Conservation (phyloP, 2,888 invertebrate genomes). For the Drosophila sordidapex region DNA sequence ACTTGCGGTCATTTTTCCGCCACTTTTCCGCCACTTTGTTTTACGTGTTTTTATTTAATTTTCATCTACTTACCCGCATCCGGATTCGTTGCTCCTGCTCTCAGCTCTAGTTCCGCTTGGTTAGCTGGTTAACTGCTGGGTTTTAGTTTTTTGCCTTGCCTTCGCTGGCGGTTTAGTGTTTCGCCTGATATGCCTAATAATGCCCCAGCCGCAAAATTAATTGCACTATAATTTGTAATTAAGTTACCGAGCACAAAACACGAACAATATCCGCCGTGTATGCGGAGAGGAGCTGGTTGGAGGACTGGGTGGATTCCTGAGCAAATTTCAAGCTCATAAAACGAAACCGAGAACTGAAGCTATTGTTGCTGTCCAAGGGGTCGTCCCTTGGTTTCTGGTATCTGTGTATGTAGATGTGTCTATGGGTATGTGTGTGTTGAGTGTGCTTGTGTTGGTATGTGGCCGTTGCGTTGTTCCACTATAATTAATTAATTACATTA, state of each 20-base stretch:
- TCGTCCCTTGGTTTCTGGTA: slow-evolving; percentile 21
- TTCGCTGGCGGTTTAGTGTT: slow-evolving; percentile 61
- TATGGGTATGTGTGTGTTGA: slow-evolving; percentile 8
- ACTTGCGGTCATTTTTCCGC: slow-evolving; percentile 50
- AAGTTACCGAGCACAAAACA: slow-evolving; percentile 73
- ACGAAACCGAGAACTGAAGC: slow-evolving; percentile 37
- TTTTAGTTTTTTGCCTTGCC: slow-evolving; percentile 27
- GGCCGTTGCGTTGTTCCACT: slow-evolving; percentile 66
- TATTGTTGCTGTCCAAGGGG: slow-evolving; percentile 27
- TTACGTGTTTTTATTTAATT: slow-evolving; percentile 62
- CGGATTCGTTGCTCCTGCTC: neutral
- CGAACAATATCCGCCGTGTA: slow-evolving; percentile 28
- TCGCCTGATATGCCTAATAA: slow-evolving; percentile 75
- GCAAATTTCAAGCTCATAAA: slow-evolving; percentile 57
- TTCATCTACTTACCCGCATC: slow-evolving; percentile 62
- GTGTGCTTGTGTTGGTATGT: slow-evolving; percentile 42
- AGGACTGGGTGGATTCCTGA: neutral
- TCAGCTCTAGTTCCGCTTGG: slow-evolving; percentile 2
- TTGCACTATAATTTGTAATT: slow-evolving; percentile 83
- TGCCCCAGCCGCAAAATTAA: slow-evolving; percentile 77
- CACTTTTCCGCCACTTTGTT: slow-evolving; percentile 52
- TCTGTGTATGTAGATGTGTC: slow-evolving; percentile 4
- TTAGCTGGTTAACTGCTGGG: slow-evolving; percentile 14
- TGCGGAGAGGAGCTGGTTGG: no score
- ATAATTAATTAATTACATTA: slow-evolving; percentile 82